Evolutionary conservation across 2,113 vertebrate species (phyloP), one percentile per base, ranked within the genome.

Genomic region (Origma solitaria): DNA sequence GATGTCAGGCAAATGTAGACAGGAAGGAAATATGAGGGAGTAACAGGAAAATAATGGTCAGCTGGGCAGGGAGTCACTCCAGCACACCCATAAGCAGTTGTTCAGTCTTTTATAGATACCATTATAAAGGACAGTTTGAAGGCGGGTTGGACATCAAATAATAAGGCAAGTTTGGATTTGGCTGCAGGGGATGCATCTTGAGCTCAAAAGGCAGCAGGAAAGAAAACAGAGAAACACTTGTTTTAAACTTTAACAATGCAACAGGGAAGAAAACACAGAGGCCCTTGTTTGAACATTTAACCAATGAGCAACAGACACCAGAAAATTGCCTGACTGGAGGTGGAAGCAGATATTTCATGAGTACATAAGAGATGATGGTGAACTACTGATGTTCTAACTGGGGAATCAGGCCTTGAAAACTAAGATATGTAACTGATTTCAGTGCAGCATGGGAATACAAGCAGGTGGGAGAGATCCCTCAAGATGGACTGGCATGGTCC

Each of bases 221-320:
- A 82, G 56, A 93, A 93, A 92, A 88, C 94, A 96, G 82, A 88
- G 69, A 82, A 38, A 58, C 21, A 20, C 40, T 97, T 97, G 90
- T 95, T 79, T 85, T 77, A 72, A 89, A 66, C 42, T 92, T 85
- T 72, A 89, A 87, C n/a, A 77, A 70, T 78, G 85, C 79, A 92
- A 40, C 10, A 49, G 56, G 56, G 82, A 86, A 83, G 80, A 84
- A 96, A 88, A 88, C 90, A 96, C 21, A 81, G 90, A 94, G 47
- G 37, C 3, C 8, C 27, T 96, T 97, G 71, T 92, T 76, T 64
- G 76, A 75, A 93, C 83, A 81, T 64, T 75, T 68, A 93, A 88
- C 75, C 90, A 84, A 53, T 5, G 49, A 27, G 44, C 44, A 71
- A 94, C 58, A 85, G 86, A 90, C 21, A 80, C 18, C 44, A 75